These are phyloP conservation scores for Mustela lutreola DNA, from an alignment of 2,113 vertebrate genomes.

Conservation along the genomic window DNA sequence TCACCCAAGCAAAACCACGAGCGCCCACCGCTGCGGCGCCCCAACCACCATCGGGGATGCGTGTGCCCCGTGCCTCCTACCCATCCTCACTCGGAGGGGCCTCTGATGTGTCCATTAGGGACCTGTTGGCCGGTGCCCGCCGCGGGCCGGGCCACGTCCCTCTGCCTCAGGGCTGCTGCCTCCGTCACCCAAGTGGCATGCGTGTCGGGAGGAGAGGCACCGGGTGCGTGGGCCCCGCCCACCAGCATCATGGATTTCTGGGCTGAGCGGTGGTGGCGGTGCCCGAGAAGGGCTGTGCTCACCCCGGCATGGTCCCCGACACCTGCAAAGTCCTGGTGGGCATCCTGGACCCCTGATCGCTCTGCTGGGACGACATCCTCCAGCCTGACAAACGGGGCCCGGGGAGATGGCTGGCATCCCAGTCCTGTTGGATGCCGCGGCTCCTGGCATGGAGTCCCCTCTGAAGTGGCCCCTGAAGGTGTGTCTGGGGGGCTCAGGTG, in stretches of 20 bases:
- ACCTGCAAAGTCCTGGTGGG: slow-evolving; percentile 84
- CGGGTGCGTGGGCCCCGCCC: accelerated
- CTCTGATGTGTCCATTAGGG: background rate
- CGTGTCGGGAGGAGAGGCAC: background rate
- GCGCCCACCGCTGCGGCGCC: accelerated
- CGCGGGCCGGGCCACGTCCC: background rate
- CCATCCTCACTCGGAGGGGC: background rate
- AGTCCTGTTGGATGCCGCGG: accelerated
- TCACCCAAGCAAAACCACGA: background rate
- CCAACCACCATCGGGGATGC: background rate
- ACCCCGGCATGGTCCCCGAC: slow-evolving; percentile 17
- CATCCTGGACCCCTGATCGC: accelerated
- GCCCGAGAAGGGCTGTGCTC: no score
- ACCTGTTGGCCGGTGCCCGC: accelerated
- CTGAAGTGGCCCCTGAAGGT: background rate
- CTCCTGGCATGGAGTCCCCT: background rate
- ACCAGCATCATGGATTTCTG: background rate
- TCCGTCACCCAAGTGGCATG: background rate
- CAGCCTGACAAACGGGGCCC: accelerated
- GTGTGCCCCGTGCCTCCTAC: no score
- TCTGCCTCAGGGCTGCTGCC: background rate
- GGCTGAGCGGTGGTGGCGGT: no score
- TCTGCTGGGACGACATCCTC: accelerated
- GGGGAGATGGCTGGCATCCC: accelerated
- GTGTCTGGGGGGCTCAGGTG: no score